Conservation (phyloP, 2,113 vertebrate genomes). For the Monopterus albus region DNA sequence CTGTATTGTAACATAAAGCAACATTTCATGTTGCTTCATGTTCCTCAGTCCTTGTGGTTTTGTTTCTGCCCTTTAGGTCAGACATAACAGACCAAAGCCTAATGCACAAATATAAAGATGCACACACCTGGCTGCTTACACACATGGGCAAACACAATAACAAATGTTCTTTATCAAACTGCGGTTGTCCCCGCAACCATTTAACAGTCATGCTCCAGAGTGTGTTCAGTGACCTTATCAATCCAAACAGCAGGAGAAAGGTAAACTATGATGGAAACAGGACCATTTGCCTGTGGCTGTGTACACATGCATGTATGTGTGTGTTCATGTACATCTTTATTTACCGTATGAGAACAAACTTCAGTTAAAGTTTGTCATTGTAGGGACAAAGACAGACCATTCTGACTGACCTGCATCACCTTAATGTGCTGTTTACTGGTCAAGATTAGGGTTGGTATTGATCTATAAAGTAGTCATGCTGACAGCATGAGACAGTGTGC, state of each 20-base stretch:
- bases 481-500: background rate
- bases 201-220: conserved; percentile 15
- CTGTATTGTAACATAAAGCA: background rate
- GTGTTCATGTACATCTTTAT: background rate
- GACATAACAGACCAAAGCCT: background rate
- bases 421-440: background rate
- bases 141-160: background rate
- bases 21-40: background rate
- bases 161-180: conserved; percentile 14
- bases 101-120: background rate
- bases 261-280: background rate
- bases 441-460: background rate
- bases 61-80: conserved; percentile 7
- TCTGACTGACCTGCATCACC: background rate
- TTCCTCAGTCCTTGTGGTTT: background rate
- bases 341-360: background rate
- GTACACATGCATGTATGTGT: background rate
- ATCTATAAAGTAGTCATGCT: background rate
- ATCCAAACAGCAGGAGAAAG: conserved; percentile 23
- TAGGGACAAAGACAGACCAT: background rate
- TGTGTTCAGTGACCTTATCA: conserved; percentile 59
- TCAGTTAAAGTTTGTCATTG: background rate
- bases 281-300: conserved; percentile 16
- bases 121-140: background rate
- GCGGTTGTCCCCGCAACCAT: background rate